Evolutionary conservation across 2,888 invertebrate species (phyloP).

Genomic region (Drosophila hawaiiensis): DNA sequence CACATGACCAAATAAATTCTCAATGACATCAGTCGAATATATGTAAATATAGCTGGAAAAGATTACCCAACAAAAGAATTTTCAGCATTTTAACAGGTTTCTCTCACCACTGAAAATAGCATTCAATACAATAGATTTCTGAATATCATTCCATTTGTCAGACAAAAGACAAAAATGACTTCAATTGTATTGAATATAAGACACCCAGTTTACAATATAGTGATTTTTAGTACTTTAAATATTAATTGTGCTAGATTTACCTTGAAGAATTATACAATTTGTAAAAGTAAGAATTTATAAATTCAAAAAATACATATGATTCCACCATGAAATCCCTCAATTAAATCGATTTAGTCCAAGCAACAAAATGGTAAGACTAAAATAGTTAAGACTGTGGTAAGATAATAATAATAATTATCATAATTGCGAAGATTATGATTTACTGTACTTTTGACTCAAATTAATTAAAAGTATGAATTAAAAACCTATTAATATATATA

Average conservation of each 20-base stretch:
- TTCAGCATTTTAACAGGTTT: neutral
- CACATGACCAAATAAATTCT: conserved; percentile 36
- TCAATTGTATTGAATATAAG: neutral
- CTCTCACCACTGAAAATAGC: neutral
- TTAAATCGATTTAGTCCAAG: neutral
- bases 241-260: neutral
- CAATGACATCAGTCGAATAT: conserved; percentile 24
- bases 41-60: conserved; percentile 25
- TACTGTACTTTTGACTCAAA: neutral
- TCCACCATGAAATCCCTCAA: neutral
- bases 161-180: neutral
- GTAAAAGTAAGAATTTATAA: neutral
- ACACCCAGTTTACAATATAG: neutral
- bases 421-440: neutral
- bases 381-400: neutral
- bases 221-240: neutral
- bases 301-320: neutral
- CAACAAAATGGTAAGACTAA: neutral
- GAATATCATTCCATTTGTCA: neutral
- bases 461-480: neutral
- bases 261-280: neutral
- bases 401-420: neutral
- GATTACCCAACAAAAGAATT: conserved; percentile 1
- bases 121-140: neutral
- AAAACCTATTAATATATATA: neutral